Evolutionary conservation across 2,888 invertebrate genomes (phyloP).

Genomic region (Ypsolopha scabrella): DNA sequence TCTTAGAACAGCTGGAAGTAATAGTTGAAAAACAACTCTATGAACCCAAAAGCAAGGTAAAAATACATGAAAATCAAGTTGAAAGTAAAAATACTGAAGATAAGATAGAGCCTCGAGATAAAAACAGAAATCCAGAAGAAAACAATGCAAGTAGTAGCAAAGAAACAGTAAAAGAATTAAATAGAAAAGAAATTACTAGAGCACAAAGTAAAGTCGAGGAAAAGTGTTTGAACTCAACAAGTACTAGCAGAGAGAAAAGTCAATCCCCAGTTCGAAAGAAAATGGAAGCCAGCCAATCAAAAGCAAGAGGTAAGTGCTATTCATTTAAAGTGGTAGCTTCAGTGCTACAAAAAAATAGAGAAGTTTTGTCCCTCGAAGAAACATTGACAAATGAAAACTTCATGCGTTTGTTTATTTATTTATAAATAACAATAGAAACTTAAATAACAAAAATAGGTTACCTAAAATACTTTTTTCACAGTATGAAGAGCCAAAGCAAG

Average conservation of each 20-base stretch:
- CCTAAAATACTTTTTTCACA: too few relatives aligned
- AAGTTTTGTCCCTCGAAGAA: too few relatives aligned
- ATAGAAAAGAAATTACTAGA: too few relatives aligned
- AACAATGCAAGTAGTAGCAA: background rate
- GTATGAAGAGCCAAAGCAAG: too few relatives aligned
- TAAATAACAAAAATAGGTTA: too few relatives aligned
- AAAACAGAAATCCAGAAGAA: background rate
- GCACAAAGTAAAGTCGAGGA: too few relatives aligned
- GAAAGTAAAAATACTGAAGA: constrained; percentile 7
- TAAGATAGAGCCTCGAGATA: background rate
- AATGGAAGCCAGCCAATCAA: constrained; percentile 1
- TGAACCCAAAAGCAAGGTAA: constrained; percentile 13
- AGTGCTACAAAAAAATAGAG: too few relatives aligned
- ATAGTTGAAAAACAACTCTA: constrained; percentile 49
- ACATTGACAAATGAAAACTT: too few relatives aligned
- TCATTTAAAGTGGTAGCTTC: background rate
- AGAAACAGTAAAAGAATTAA: background rate
- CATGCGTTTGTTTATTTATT: too few relatives aligned
- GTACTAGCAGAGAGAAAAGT: constrained; percentile 4
- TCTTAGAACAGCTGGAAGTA: constrained; percentile 73
- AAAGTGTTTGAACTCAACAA: too few relatives aligned
- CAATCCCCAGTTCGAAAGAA: constrained; percentile 5
- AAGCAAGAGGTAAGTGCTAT: constrained; percentile 7
- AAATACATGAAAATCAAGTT: background rate
- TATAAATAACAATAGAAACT: too few relatives aligned